These are phyloP conservation scores for Platyscapa corneri DNA, from an alignment of 1,140 invertebrate genomes.

Conservation along the genomic window DNA sequence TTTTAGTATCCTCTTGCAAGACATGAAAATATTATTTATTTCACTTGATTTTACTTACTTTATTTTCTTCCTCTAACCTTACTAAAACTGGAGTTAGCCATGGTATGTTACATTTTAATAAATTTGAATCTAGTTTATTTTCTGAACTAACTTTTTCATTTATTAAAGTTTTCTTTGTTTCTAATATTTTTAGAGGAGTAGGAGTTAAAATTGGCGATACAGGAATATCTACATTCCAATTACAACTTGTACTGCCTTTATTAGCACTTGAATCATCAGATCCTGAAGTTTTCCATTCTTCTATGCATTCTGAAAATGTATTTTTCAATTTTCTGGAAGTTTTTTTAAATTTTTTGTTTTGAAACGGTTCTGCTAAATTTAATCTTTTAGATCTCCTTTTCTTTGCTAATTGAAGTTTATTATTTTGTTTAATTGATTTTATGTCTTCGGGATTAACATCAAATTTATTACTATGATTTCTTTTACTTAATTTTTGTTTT, in stretches of 20 bases:
- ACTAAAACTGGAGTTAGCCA: conserved; percentile 56
- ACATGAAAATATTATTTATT: conserved; percentile 2
- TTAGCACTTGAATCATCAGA: conserved; percentile 18
- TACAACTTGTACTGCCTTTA: conserved; percentile 39
- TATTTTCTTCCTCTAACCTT: conserved; percentile 56
- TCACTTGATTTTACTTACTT: conserved; percentile 39
- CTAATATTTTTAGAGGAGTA: conserved; percentile 6
- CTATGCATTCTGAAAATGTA: conserved; percentile 37
- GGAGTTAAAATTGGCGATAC: not conserved
- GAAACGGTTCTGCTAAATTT: conserved; percentile 16
- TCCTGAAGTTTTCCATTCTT: conserved; percentile 46
- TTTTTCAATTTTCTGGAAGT: conserved; percentile 37
- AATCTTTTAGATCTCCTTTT: conserved; percentile 46
- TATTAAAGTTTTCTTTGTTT: conserved; percentile 22
- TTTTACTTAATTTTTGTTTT: conserved; percentile 20
- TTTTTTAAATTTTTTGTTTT: conserved; percentile 37
- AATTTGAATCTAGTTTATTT: conserved; percentile 26
- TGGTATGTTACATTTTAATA: conserved; percentile 44
- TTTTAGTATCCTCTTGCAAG: not conserved
- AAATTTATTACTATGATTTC: not conserved
- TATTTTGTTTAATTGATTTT: conserved; percentile 31
- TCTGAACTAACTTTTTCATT: conserved; percentile 13
- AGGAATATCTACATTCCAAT: conserved; percentile 41
- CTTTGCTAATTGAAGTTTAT: not conserved
- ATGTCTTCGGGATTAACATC: not conserved